These are phyloP conservation scores for Alethe castanea DNA, from an alignment of 2,113 vertebrate species.

Conservation along the genomic window DNA sequence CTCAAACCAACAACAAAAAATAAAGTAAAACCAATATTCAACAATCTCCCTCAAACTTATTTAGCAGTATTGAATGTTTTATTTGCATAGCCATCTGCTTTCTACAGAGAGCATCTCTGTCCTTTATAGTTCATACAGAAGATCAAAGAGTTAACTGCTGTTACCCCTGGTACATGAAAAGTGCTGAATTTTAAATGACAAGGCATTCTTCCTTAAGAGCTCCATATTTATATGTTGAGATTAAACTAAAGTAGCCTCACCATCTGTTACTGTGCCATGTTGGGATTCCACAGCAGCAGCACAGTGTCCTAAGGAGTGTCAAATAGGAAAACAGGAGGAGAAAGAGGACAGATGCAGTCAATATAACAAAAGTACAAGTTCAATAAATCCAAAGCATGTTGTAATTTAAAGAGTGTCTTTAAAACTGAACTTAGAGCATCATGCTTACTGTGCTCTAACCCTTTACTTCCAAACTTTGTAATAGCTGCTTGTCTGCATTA, in stretches of 20 bases:
- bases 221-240: slow-evolving; percentile 4
- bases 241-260: neutral
- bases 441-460: neutral
- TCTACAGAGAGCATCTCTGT: neutral
- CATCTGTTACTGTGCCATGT: neutral
- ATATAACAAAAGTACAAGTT: neutral
- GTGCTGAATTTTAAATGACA: neutral
- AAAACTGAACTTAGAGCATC: neutral
- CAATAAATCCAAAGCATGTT: neutral
- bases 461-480: neutral
- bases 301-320: neutral
- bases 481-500: neutral
- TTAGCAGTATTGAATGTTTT: neutral
- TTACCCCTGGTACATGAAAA: neutral
- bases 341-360: neutral
- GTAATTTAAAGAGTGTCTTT: neutral
- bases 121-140: neutral
- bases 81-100: neutral
- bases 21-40: neutral
- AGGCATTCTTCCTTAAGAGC: neutral
- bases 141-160: neutral
- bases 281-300: neutral
- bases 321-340: neutral
- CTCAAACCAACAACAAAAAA: neutral
- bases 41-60: neutral